Evolutionary conservation across 2,888 invertebrate species (phyloP).

Genomic region (Heliconius ethilla): DNA sequence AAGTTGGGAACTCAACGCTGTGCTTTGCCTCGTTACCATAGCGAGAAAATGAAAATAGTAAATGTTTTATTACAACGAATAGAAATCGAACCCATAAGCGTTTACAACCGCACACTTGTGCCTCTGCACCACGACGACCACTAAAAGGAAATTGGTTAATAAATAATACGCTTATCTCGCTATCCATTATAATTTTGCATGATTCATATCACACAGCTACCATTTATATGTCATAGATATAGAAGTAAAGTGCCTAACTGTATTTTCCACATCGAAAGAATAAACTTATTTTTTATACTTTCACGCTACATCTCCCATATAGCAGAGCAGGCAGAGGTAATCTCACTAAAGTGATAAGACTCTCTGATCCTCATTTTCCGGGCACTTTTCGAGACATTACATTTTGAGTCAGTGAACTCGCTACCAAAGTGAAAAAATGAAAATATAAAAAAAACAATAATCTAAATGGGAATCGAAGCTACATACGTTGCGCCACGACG

Average conservation of each 20-base stretch:
- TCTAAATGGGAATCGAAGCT: not conserved
- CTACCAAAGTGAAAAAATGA: not conserved
- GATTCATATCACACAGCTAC: not conserved
- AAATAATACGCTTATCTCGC: not conserved
- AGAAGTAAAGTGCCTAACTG: not conserved
- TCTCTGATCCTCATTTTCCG: not conserved
- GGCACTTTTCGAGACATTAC: not conserved
- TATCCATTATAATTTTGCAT: not conserved
- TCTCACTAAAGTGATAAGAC: not conserved
- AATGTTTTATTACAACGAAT: no score
- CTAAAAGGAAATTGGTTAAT: not conserved
- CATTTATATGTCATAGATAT: not conserved
- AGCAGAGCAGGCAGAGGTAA: not conserved
- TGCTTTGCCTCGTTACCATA: no score
- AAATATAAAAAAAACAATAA: not conserved
- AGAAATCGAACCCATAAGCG: no score
- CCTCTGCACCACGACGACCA: not conserved
- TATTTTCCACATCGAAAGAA: not conserved
- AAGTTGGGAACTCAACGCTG: no score
- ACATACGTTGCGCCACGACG: no score
- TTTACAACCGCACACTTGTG: no score
- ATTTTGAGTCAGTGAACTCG: not conserved
- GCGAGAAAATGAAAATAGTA: no score
- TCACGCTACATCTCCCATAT: not conserved
- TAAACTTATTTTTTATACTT: not conserved